Evolutionary conservation across 35 echinoderm and acorn worm species (phyloP).

Genomic region (Apostichopus californicus): DNA sequence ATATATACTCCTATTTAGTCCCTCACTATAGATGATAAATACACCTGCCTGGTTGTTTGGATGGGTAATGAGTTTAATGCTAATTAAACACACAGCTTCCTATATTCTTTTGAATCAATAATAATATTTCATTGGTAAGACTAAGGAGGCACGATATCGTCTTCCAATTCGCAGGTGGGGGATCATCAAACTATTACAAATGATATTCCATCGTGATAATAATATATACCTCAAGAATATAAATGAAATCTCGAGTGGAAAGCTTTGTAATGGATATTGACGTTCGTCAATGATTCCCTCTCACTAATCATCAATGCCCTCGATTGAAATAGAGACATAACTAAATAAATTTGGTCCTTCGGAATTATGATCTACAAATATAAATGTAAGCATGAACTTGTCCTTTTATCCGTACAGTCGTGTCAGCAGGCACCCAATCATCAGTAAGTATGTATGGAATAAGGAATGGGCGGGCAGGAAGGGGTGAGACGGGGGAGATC

Average conservation of each 20-base stretch:
- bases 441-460: too few relatives aligned
- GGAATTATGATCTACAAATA: too few relatives aligned
- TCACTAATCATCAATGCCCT: too few relatives aligned
- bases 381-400: too few relatives aligned
- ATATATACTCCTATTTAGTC: too few relatives aligned
- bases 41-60: background rate
- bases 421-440: too few relatives aligned
- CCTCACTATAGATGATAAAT: background rate
- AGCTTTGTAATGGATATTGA: background rate
- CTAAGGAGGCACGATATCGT: background rate
- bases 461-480: too few relatives aligned
- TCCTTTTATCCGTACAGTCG: too few relatives aligned
- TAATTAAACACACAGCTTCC: background rate
- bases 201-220: background rate
- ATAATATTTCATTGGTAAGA: background rate
- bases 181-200: background rate
- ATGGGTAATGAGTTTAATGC: background rate
- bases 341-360: too few relatives aligned
- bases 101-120: background rate
- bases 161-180: background rate
- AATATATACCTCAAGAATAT: background rate
- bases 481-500: too few relatives aligned
- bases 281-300: background rate
- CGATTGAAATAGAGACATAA: too few relatives aligned
- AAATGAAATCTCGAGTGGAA: background rate